Base-by-base conservation (phyloP, 2,797 vertebrate genomes). In the Echiichthys vipera region DNA sequence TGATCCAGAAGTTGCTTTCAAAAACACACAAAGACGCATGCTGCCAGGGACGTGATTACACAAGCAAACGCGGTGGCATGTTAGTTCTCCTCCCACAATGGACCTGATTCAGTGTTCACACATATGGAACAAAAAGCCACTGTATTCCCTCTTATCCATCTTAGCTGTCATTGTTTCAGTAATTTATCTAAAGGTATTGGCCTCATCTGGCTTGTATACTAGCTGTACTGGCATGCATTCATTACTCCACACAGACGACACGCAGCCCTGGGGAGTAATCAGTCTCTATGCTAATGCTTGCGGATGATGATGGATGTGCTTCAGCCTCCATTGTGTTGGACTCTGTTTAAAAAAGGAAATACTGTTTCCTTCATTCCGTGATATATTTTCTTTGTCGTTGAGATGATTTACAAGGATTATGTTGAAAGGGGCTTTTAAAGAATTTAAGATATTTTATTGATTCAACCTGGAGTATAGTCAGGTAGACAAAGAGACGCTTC, bases 201-300 rank as follows among this genome's bases (percentile, higher is more conserved):
- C 84, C 90, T 85, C 89, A 90, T 90, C 90, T 90, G 91, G 90
- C 64, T 73, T 46, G 78, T 29, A 57, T 63, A 80, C 81, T 87
- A 91, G 93, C 90, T 89, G 89, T 91, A 81, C 81, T 77, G 83
- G 85, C 88, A 89, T 88, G 88, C 80, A 63, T 87, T 83, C 77
- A 84, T 90, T 82, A 81, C 71, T 74, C 71, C 57, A 65, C 63
- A 77, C 84, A 84, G 80, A 85, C 58, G 64, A 72, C 66, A 69
- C 37, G 40, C 70, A 62, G 74, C 84, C 78, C 76, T 39, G 32
- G 83, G 90, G 81, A 88, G 76, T 83, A 85, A 91, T 91, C 81
- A 84, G 74, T 84, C 76, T 74, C 77, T 86, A 88, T 89, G 87
- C 80, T 89, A 91, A 93, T 92, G 86, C 45, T 72, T 50, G 45